Percentiles rank a stretch among this genome's conserved stretches.
phyloP scores from a whole-genome alignment of 2,888 invertebrate species.

The Chrysina gloriosa region DNA sequence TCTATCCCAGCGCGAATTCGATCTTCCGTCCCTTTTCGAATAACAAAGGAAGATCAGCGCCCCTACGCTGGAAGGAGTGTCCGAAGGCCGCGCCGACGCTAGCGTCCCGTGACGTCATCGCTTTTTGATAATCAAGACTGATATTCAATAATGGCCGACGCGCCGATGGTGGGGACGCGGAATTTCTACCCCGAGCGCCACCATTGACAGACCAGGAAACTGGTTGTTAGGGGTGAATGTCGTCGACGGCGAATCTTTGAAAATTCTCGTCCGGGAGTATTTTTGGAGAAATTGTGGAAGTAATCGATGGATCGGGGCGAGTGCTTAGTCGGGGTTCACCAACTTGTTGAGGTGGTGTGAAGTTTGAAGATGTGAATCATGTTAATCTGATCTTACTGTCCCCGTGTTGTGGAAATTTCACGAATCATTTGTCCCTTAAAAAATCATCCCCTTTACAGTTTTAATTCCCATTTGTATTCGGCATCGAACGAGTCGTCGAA shows the following conservation, averaged over 20 bases:
- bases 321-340: too few relatives aligned
- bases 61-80: slow-evolving; percentile 56
- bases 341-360: too few relatives aligned
- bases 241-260: neutral
- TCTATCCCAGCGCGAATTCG: too few relatives aligned
- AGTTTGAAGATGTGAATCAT: too few relatives aligned
- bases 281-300: too few relatives aligned
- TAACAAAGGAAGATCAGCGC: neutral
- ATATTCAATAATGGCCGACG: slow-evolving; percentile 67
- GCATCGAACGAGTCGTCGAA: neutral
- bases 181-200: neutral
- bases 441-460: neutral
- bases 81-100: slow-evolving; percentile 62
- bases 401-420: too few relatives aligned
- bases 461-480: neutral
- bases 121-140: slow-evolving; percentile 64
- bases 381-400: too few relatives aligned
- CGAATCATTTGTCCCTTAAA: too few relatives aligned
- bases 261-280: too few relatives aligned
- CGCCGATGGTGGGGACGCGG: neutral
- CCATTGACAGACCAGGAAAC: neutral
- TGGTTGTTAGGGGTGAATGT: neutral
- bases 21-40: neutral
- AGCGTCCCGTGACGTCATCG: slow-evolving; percentile 64
- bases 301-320: too few relatives aligned